These are phyloP conservation scores for Typhlichthys eigenmanni DNA, from an alignment of 2,797 vertebrate species.

Conservation along the genomic window DNA sequence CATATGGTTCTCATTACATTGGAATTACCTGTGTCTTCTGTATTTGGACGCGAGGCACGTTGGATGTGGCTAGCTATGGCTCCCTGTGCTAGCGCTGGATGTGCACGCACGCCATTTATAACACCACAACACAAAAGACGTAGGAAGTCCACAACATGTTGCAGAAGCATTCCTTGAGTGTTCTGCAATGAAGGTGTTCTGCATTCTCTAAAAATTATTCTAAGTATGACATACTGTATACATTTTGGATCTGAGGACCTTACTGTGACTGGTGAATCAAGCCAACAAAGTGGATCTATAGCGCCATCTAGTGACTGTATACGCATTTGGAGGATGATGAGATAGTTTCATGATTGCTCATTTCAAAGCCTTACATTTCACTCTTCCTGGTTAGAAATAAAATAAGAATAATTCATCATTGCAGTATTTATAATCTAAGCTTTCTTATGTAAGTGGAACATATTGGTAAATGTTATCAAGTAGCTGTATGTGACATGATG, in stretches of 20 bases:
- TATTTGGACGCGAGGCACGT: no score
- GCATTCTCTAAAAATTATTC: neutral
- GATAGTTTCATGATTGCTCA: slow-evolving; percentile 3
- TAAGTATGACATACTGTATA: no score
- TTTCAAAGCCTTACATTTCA: slow-evolving; percentile 11
- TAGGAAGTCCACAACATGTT: slow-evolving; percentile 13
- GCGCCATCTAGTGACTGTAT: slow-evolving; percentile 67
- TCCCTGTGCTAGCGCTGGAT: slow-evolving; percentile 9
- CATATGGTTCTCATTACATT: neutral
- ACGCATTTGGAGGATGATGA: slow-evolving; percentile 9
- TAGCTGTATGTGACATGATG: slow-evolving; percentile 58
- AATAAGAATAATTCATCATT: slow-evolving; percentile 26
- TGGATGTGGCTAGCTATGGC: no score
- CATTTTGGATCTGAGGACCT: neutral
- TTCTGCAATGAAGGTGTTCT: slow-evolving; percentile 22
- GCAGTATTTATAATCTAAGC: slow-evolving; percentile 59
- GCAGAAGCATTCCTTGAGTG: slow-evolving; percentile 6
- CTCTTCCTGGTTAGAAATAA: slow-evolving; percentile 12
- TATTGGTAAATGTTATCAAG: slow-evolving; percentile 54
- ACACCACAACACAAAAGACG: neutral
- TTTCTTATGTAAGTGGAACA: slow-evolving; percentile 39
- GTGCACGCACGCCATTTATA: slow-evolving; percentile 10
- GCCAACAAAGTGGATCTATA: slow-evolving; percentile 45
- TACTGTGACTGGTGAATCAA: neutral
- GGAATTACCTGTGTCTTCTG: neutral